Evolutionary conservation across 2,797 vertebrate genomes (phyloP), one percentile per base, ranked within the genome.

Genomic region (Neosilurus hyrtlii): DNA sequence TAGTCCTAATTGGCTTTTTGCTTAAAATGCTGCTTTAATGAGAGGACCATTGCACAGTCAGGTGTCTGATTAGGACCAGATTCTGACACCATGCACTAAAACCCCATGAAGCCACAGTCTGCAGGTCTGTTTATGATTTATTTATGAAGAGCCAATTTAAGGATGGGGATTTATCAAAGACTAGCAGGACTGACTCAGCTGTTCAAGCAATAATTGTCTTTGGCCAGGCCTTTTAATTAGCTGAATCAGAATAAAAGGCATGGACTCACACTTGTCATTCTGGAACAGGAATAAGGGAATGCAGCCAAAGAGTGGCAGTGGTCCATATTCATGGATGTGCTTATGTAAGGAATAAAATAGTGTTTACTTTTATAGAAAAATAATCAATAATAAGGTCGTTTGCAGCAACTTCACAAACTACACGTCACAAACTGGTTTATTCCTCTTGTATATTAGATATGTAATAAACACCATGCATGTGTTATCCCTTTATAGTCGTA

Each of bases 1-100:
- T 89, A 84, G 87, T 87, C 82, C 89, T 86, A 79, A 82, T 73
- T 65, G 63, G 14, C 89, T 91, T 90, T 90, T 90, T 90, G 88
- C 88, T 88, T 88, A 89, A 90, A 87, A 89, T 88, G 77, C 84
- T 75, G 85, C 88, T 91, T 81, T 88, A 91, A 90, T 89, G 88
- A 87, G 88, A 73, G 63, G 81, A 86, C 72, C 81, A 82, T 76
- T 89, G 86, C 62, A 73, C 35, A 75, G 22, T 82, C 74, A 66
- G 26, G 43, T 74, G 68, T 35, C 54, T 81, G 66, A 68, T 72
- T 72, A 83, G 61, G 49, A 24, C n/a, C 76, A 67, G 35, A 22
- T 22, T 72, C 61, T 66, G 68, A 79, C 49, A 79, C 52, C 35
- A 57, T 79, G 30, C 66, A 35, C 67, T 71, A 72, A 79, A 79